Evolutionary conservation across 2,113 vertebrate genomes (phyloP), one percentile per base, ranked within the genome.

Genomic region (Tragelaphus imberbis): DNA sequence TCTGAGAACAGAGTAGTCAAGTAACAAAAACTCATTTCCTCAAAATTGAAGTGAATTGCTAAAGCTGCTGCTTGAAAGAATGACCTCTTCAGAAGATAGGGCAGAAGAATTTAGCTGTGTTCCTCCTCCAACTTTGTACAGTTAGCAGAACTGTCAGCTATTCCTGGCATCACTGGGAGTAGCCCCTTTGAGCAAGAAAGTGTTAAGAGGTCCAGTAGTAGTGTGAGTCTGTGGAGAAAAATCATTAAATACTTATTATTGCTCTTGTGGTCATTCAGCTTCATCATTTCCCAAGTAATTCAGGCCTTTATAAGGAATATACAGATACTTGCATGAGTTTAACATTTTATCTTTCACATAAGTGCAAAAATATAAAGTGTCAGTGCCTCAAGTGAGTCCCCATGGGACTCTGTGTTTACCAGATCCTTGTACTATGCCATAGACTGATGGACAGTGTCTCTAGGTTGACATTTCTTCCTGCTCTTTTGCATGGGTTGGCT

Each of bases 31-130:
- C 0, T 15, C 96, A 28, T 96, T 97, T 97, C 84, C 61, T 95
- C n/a, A 77, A 77, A 97, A 97, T 82, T 86, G 95, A 97, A 97
- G 95, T 59, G 91, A 95, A 96, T 96, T 93, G 58, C 93, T 93
- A 84, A 94, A 97, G 86, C 53, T 51, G 97, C 82, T 94, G 84
- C 65, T 95, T 96, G 84, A 97, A 98, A 96, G 90, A 88, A n/a
- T 49, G 71, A 93, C 59, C 65, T 82, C 49, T 71, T 95, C 55
- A 92, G 93, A 95, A 96, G 90, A 90, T 51, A 82, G 91, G 53
- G 90, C 77, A 88, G 63, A 96, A 92, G 81, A 95, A 55, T 88
- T 97, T 75, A 87, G 33, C 85, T 77, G 23, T 87, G 36, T 77
- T 77, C 91, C 44, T 95, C 25, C 79, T 91, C 58, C 80, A 92